Evolutionary conservation across 37 sponge, comb jelly and placozoan genomes (phyloP).

Genomic region (Crambe crambe): DNA sequence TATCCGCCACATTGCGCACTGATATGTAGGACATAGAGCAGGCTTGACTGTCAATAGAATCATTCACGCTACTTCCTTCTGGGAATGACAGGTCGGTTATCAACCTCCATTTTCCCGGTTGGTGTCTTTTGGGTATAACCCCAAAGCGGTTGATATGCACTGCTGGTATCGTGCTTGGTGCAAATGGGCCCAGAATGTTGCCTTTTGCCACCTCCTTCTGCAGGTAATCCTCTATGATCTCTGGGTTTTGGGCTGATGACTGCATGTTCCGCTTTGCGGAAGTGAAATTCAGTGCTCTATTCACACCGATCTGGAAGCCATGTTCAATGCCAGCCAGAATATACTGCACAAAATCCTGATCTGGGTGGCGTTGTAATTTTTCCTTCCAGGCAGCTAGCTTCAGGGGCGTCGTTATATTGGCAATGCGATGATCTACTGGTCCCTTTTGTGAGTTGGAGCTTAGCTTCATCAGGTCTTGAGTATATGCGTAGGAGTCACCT

Average conservation of each 20-base stretch:
- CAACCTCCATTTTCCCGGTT: too few species aligned
- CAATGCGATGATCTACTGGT: too few species aligned
- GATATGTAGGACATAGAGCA: conserved; percentile 26
- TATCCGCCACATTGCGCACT: conserved; percentile 16
- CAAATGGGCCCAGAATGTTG: too few species aligned
- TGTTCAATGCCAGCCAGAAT: not conserved
- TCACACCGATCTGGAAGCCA: conserved; percentile 25
- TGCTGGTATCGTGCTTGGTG: too few species aligned
- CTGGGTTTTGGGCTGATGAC: conserved; percentile 7
- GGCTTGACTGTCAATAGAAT: conserved; percentile 7
- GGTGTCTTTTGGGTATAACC: too few species aligned
- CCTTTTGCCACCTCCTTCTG: too few species aligned
- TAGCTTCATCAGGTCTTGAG: too few species aligned
- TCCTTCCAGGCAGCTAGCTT: conserved; percentile 6
- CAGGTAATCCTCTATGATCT: conserved; percentile 12
- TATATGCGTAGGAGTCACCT: too few species aligned
- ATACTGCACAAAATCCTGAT: conserved; percentile 5
- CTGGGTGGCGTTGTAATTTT: conserved; percentile 3
- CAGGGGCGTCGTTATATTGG: too few species aligned
- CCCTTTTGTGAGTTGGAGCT: too few species aligned
- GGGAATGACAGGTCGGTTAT: conserved; percentile 43
- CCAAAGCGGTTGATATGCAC: conserved; percentile 37
- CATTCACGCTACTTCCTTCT: conserved; percentile 26
- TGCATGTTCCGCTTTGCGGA: conserved; percentile 13
- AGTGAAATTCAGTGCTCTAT: too few species aligned